phyloP scores from a whole-genome alignment of 1,140 invertebrate species.

The Phymastichus coffea region DNA sequence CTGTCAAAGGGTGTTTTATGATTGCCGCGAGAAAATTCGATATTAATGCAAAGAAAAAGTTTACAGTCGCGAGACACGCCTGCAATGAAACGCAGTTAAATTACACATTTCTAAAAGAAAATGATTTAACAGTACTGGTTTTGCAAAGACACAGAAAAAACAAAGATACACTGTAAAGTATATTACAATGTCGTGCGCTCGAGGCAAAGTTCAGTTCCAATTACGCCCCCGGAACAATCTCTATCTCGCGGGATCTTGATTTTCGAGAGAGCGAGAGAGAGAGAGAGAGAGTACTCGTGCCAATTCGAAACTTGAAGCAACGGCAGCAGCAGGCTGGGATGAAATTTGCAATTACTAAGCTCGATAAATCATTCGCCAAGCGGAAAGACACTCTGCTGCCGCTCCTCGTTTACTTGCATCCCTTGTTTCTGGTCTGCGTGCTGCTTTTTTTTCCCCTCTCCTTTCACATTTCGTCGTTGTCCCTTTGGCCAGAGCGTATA shows the following conservation, averaged over 20 bases:
- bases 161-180: background rate
- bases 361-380: constrained; percentile 8
- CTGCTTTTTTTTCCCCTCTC: background rate
- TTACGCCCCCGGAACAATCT: background rate
- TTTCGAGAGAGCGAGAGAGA: background rate
- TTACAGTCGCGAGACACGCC: too few species aligned
- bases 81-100: too few species aligned
- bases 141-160: background rate
- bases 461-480: background rate
- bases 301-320: constrained; percentile 1
- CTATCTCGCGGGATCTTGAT: background rate
- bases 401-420: constrained; percentile 9
- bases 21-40: too few species aligned
- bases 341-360: constrained; percentile 7
- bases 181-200: background rate
- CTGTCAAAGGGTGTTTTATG: too few species aligned
- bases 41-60: too few species aligned
- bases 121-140: too few species aligned
- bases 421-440: background rate
- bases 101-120: too few species aligned
- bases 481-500: constrained; percentile 2
- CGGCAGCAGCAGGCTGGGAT: too few species aligned
- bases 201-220: background rate
- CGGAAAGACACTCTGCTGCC: background rate
- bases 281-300: too few species aligned